Base-by-base conservation (phyloP, 1,140 invertebrate genomes). In the Episyrphus balteatus region DNA sequence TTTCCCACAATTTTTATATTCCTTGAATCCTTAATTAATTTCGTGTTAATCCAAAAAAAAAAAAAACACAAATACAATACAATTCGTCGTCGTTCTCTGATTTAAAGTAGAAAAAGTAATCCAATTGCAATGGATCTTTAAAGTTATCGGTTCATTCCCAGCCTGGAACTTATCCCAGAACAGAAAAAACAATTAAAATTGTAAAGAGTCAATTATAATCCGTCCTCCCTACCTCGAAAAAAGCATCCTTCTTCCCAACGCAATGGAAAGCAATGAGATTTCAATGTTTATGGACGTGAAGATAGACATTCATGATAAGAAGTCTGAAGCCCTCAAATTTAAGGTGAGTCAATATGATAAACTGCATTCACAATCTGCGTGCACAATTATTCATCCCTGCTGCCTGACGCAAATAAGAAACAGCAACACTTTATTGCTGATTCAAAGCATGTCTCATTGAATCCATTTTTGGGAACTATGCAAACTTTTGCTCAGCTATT, bases 261-360 rank as follows among this genome's bases (percentile, higher is more conserved):
- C 11, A 32, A 66, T 67, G 64, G 60, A 66, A 14, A 57, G 53
- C 39, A 67, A 67, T 46, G 64, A 66, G 44, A 66, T 67, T 40
- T 56, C 54, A n/a, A 67, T 64, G 63, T 54, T 49, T 34, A 56
- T 66, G 59, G 63, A 67, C 50, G 61, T 58, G 31, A 67, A 67
- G 49, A 45, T 67, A 41, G 64, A 67, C 53, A 62, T 64, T 48
- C 57, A 64, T 44, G 64, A 62, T 50, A 66, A 64, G 51, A 62
- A 61, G 33, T 48, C 58, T 36, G 51, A 60, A 51, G 56, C 61
- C 5, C 41, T 59, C 42, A 54, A 54, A 31, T 66, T 64, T 38
- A 66, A 59, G 32, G 43, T 45, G 14, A 45, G 32, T 34, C 11
- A 21, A 17, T 45, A 17, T 5, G 15, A 12, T 7, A 12, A 11